Evolutionary conservation across 2,113 vertebrate species (phyloP).

Genomic region (Daboia siamensis): DNA sequence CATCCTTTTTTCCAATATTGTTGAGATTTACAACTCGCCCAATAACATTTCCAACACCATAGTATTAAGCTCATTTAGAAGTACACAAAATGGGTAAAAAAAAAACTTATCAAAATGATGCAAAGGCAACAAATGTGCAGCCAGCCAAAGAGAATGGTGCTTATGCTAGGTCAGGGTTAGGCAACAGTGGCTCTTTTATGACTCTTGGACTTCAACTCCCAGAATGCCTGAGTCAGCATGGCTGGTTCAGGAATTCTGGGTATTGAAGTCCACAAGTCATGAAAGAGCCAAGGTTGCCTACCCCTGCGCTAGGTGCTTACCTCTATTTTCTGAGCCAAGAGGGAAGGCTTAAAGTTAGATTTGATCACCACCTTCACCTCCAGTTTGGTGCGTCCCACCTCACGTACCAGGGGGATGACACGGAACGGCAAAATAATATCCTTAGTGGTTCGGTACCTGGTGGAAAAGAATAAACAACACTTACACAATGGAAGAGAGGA

Average conservation of each 20-base stretch:
- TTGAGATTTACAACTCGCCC: neutral
- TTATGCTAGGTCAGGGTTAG: neutral
- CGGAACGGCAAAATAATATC: conserved; percentile 98
- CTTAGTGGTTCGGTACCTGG: conserved; percentile 97
- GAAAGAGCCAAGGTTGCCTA: too few relatives aligned
- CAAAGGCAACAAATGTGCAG: neutral
- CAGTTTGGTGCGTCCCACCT: conserved; percentile 96
- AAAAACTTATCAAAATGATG: neutral
- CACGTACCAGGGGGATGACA: conserved; percentile 94
- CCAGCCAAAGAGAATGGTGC: neutral
- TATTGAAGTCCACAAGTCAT: too few relatives aligned
- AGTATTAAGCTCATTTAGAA: neutral
- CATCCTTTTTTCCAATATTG: neutral
- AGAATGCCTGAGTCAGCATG: too few relatives aligned
- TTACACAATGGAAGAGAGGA: neutral
- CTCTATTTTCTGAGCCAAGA: conserved; percentile 99
- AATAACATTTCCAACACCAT: neutral
- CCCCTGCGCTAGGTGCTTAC: conserved; percentile 61
- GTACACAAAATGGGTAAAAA: neutral
- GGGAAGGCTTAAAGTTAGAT: conserved; percentile 98
- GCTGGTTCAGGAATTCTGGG: too few relatives aligned
- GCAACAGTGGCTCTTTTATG: too few relatives aligned
- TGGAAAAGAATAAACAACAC: neutral
- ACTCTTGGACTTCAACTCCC: too few relatives aligned
- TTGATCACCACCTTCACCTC: conserved; percentile 99